A percentile compares a stretch with the other conserved stretches of the same genome.
phyloP scores from a whole-genome alignment of 2,113 vertebrate genomes.

The Anguilla rostrata region DNA sequence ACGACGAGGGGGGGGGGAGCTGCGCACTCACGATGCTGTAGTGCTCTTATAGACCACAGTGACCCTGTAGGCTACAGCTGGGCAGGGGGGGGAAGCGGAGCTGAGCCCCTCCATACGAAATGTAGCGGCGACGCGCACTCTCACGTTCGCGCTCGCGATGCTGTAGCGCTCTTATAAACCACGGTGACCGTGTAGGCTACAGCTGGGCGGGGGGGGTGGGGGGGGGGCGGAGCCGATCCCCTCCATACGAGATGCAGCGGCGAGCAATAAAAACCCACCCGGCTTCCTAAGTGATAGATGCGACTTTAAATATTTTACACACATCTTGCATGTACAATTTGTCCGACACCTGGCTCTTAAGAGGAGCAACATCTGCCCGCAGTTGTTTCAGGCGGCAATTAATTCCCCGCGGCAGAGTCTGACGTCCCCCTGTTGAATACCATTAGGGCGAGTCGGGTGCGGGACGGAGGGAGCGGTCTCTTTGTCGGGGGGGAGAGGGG shows the following conservation, averaged over 20 bases:
- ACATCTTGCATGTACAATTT: slow-evolving; percentile 70
- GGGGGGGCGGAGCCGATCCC: too few species aligned
- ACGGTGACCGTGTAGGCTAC: too few species aligned
- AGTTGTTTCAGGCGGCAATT: slow-evolving; percentile 72
- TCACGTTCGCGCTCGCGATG: too few species aligned
- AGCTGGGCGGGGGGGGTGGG: too few species aligned
- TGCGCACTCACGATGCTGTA: slow-evolving; percentile 46
- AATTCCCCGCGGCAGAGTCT: slow-evolving; percentile 58
- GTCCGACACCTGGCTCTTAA: slow-evolving; percentile 69
- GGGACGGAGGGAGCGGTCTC: slow-evolving; percentile 8
- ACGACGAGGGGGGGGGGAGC: slow-evolving; percentile 27
- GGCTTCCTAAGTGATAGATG: slow-evolving; percentile 71
- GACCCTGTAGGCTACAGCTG: slow-evolving; percentile 30
- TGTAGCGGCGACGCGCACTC: too few species aligned
- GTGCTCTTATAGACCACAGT: slow-evolving; percentile 45
- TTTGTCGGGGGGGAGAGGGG: slow-evolving; percentile 31
- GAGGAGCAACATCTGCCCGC: slow-evolving; percentile 70
- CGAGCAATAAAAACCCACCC: slow-evolving; percentile 72
- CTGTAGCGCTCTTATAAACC: too few species aligned
- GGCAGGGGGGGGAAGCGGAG: slow-evolving; percentile 20
- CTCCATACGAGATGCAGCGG: slow-evolving; percentile 59
- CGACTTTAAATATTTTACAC: slow-evolving; percentile 78
- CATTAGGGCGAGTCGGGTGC: slow-evolving; percentile 35
- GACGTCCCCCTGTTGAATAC: slow-evolving; percentile 50
- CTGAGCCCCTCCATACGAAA: too few species aligned